Conservation (phyloP, 1,140 invertebrate species). For the Lordiphosa mommai region DNA sequence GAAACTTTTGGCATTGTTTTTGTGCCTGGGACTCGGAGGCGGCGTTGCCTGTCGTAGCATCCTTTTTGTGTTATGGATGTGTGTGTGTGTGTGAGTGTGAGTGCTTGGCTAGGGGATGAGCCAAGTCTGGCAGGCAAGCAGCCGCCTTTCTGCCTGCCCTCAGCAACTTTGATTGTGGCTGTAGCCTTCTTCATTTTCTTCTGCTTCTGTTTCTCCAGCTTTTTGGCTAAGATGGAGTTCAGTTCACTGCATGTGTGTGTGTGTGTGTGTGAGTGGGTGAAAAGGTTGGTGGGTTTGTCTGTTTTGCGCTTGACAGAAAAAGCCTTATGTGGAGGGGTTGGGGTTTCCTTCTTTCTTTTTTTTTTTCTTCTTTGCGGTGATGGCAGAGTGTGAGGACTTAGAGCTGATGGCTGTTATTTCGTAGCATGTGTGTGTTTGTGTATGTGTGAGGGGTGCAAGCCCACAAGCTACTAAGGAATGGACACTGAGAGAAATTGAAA, state of each 20-base stretch:
- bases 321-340: constrained; percentile 42
- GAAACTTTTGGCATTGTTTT: constrained; percentile 77
- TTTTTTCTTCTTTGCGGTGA: constrained; percentile 11
- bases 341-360: constrained; percentile 33
- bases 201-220: constrained; percentile 21
- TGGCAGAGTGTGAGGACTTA: constrained; percentile 17
- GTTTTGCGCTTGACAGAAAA: constrained; percentile 59
- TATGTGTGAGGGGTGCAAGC: constrained; percentile 13
- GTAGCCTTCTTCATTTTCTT: constrained; percentile 53
- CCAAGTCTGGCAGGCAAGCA: constrained; percentile 54
- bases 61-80: constrained; percentile 40
- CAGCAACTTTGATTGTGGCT: constrained; percentile 74
- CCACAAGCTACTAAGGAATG: constrained; percentile 22
- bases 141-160: constrained; percentile 22
- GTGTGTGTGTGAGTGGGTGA: constrained; percentile 19
- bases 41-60: constrained; percentile 40
- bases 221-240: constrained; percentile 73
- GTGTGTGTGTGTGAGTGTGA: constrained; percentile 23
- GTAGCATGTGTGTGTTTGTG: constrained; percentile 14
- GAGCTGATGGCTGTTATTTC: constrained; percentile 64
- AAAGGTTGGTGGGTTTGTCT: constrained; percentile 53
- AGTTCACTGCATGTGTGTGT: constrained; percentile 33
- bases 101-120: constrained; percentile 55
- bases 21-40: constrained; percentile 48
- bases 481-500: constrained; percentile 38